Evolutionary conservation across 1,140 invertebrate genomes (phyloP), one percentile per base, ranked within the genome.

Genomic region (Trichogramma pretiosum): DNA sequence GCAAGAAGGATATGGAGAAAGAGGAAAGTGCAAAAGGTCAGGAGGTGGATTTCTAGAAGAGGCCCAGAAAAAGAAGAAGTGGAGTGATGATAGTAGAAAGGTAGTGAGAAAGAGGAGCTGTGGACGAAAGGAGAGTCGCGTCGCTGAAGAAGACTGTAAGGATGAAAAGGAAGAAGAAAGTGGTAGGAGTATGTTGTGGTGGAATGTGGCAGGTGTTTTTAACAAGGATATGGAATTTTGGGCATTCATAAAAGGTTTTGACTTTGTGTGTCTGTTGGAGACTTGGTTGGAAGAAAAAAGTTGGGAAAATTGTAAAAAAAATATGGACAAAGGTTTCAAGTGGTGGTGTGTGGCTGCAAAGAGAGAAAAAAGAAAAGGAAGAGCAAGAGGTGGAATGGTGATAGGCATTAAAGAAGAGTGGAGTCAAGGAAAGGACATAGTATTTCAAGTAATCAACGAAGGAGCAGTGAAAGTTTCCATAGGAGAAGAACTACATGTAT

Each of bases 331-430:
- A 22, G 24, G 46, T 26, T 53, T 49, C 37, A 10, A 34, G 14
- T 53, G 52, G 46, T 24, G 30, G 18, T 16, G 26, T 16, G 43
- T 44, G 14, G 18, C 9, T 14, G 52, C 42, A 4, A 33, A 4
- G 14, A 49, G n/a, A 38, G 38, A 37, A 30, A 46, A 46, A 8
- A 49, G 23, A 24, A 53, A 49, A 48, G 52, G 46, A 1, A 46
- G 52, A n/a, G 46, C 46, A 13, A 53, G 46, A 37, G 46, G 47
- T 5, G 46, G 42, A 4, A 42, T 53, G 35, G 9, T 35, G 14
- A 45, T 45, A 34, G 43, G 43, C 5, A 24, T 36, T 9, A 45
- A 13, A 45, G 36, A 43, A 19, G 26, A 43, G 1, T 21, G 18
- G 28, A 7, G 8, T 3, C 2, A 9, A 16, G 24, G 21, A 13